Percentiles rank a stretch among this genome's conserved stretches.
Evolutionary conservation across 2,113 vertebrate genomes (phyloP).

Genomic region (Lagopus leucura): DNA sequence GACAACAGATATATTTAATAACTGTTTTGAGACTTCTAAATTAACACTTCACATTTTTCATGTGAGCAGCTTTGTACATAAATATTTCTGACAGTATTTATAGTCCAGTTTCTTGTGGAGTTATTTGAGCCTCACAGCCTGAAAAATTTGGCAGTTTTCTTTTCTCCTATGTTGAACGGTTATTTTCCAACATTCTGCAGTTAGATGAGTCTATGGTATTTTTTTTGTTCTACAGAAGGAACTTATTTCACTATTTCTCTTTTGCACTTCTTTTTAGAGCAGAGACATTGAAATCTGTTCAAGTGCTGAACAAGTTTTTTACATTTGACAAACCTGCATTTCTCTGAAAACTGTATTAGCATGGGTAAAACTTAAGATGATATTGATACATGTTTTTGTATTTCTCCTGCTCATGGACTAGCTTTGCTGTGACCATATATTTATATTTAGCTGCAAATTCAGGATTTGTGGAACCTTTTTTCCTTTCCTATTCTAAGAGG

Average conservation of each 20-base stretch:
- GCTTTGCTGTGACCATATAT: not conserved
- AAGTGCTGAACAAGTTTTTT: not conserved
- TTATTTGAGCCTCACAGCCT: not conserved
- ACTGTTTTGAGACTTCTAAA: not conserved
- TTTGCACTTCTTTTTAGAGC: not conserved
- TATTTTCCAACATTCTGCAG: not conserved
- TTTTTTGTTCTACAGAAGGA: not conserved
- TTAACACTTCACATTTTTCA: constrained; percentile 5
- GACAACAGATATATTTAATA: not conserved
- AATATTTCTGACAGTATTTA: not conserved
- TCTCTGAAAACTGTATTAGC: not conserved
- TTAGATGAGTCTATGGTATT: not conserved
- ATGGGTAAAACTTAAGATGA: not conserved
- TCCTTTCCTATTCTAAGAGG: not conserved
- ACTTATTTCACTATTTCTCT: not conserved
- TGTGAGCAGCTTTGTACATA: not conserved
- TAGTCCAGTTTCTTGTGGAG: not conserved
- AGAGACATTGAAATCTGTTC: not conserved
- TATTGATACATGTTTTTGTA: not conserved
- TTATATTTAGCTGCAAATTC: not conserved
- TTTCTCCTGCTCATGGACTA: not conserved
- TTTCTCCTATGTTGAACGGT: not conserved
- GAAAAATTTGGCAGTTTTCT: not conserved
- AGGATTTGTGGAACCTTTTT: not conserved
- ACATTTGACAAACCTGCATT: not conserved